Percentiles rank a stretch among this genome's conserved stretches.
These are phyloP conservation scores for Syngnathus typhle DNA, from an alignment of 2,113 vertebrate species.

Conservation along the genomic window DNA sequence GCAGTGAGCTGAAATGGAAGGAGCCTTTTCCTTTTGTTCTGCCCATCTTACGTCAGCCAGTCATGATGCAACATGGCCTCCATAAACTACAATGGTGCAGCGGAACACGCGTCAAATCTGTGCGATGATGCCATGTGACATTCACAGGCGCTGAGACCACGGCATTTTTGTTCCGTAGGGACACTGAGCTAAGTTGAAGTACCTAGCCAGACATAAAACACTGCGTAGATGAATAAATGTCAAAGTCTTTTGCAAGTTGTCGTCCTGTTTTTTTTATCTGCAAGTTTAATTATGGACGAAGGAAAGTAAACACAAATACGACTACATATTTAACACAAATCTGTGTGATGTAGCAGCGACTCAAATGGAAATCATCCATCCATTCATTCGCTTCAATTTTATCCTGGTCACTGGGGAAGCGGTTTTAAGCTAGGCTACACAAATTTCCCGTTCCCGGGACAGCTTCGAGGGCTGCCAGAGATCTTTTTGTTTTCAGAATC, in stretches of 20 bases:
- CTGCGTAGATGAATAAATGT: neutral
- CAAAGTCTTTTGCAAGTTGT: neutral
- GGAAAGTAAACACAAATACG: neutral
- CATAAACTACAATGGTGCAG: slow-evolving; percentile 19
- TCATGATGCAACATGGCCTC: slow-evolving; percentile 46
- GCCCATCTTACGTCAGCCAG: slow-evolving; percentile 49
- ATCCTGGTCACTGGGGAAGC: neutral
- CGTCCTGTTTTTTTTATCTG: neutral
- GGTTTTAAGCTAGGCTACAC: neutral
- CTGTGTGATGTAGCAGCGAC: neutral
- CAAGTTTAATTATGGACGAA: neutral
- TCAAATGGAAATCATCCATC: neutral
- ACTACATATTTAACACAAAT: neutral
- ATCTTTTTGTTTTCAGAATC: neutral
- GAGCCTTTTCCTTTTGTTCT: slow-evolving; percentile 37
- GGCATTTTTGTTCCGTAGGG: slow-evolving; percentile 14
- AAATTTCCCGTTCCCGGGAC: neutral
- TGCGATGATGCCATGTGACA: slow-evolving; percentile 28
- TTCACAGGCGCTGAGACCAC: slow-evolving; percentile 24
- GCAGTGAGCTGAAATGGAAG: slow-evolving; percentile 8
- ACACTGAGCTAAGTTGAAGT: neutral
- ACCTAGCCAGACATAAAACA: neutral
- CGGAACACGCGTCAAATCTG: slow-evolving; percentile 20
- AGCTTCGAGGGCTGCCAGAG: neutral
- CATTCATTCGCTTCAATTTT: neutral